Evolutionary conservation across 2,888 invertebrate species (phyloP).

Genomic region (Pheosia gnoma): DNA sequence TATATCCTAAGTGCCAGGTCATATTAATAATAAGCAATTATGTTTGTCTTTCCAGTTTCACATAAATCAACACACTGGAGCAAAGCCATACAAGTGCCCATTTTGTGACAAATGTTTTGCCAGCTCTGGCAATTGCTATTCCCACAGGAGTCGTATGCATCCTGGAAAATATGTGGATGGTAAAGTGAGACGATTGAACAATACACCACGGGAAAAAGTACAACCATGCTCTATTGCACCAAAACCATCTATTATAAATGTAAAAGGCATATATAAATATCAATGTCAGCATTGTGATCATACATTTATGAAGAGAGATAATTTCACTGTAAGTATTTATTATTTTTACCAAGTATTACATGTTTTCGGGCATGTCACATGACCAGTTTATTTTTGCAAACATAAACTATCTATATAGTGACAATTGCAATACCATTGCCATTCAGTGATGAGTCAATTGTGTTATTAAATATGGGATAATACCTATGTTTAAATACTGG

Average conservation of each 20-base stretch:
- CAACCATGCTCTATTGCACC: slow-evolving; percentile 15
- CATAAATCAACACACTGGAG: slow-evolving; percentile 90
- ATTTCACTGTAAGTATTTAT: slow-evolving; percentile 61
- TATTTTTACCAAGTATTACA: too few species aligned
- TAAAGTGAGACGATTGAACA: slow-evolving; percentile 26
- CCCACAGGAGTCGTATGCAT: slow-evolving; percentile 89
- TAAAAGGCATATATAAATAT: slow-evolving; percentile 60
- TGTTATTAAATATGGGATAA: too few species aligned
- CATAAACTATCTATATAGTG: too few species aligned
- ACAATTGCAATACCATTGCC: too few species aligned
- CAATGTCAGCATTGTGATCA: slow-evolving; percentile 65
- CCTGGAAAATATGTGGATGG: slow-evolving; percentile 74
- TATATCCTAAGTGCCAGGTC: too few species aligned
- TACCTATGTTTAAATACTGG: too few species aligned
- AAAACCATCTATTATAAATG: slow-evolving; percentile 31
- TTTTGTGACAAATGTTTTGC: slow-evolving; percentile 89
- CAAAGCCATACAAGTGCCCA: slow-evolving; percentile 88
- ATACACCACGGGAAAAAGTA: slow-evolving; percentile 4
- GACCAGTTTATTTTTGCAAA: too few species aligned
- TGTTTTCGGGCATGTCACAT: too few species aligned
- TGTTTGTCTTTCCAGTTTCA: slow-evolving; percentile 83
- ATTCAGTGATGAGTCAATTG: too few species aligned
- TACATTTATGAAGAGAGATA: slow-evolving; percentile 66
- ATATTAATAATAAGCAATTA: too few species aligned
- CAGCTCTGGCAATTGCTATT: slow-evolving; percentile 89